Evolutionary conservation across 2,113 vertebrate species (phyloP), one percentile per base, ranked within the genome.

Genomic region (Nibea albiflora): DNA sequence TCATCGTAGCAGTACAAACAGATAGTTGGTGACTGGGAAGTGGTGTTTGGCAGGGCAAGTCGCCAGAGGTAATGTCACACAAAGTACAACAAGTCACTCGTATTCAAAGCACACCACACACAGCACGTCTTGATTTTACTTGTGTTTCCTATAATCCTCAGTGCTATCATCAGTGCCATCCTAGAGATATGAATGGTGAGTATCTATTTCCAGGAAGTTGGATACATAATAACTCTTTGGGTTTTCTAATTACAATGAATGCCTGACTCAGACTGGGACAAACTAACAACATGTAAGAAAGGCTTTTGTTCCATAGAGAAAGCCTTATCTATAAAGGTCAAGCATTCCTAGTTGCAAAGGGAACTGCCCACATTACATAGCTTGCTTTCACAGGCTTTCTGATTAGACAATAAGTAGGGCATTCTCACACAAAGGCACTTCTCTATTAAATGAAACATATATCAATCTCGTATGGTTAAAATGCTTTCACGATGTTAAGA

Each of bases 241-340:
- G 66, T 73, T 82, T 89, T 90, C 53, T 78, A 87, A 89, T 88
- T 82, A 83, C 84, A 89, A 80, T 83, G 83, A 89, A 82, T 64
- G 87, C 39, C 54, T 65, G 80, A 87, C 73, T 92, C 84, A 83
- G 84, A 85, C 74, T 57, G 63, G 77, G 60, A 88, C 60, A 78
- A 76, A 84, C 83, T 88, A 90, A 77, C 75, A 79, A 89, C 85
- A 93, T 69, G 72, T 78, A 84, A 91, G 80, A 92, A 84, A 91
- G 89, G 76, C 86, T 80, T 94, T 94, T 93, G 91, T 93, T 92
- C 78, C 64, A 31, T 22, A 91, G 69, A 93, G 88, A 93, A 92
- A 87, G 87, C 79, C 89, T 89, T 90, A 91, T 93, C 88, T 90
- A 77, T 86, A 92, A 94, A 94, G 87, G 92, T 94, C 91, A 93